phyloP scores from a whole-genome alignment of 2,888 invertebrate species.

The Drosophila sordidula region DNA sequence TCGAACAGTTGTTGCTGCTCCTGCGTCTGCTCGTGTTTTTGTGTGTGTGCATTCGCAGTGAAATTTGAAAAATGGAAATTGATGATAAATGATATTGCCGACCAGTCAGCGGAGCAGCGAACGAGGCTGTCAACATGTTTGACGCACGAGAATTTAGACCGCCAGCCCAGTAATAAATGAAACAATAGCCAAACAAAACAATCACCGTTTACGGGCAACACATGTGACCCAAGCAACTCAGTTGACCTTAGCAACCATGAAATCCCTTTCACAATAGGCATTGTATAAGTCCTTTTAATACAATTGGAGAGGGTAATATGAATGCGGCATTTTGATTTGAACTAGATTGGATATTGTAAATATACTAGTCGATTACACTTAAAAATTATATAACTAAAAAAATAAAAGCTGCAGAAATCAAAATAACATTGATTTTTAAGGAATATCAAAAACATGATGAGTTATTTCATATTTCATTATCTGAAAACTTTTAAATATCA shows the following conservation, averaged over 20 bases:
- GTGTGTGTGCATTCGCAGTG: slow-evolving; percentile 56
- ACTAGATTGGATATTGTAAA: too few species aligned
- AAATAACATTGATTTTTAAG: too few species aligned
- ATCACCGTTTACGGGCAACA: slow-evolving; percentile 28
- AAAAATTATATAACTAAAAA: too few species aligned
- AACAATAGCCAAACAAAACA: slow-evolving; percentile 34
- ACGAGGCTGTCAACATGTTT: slow-evolving; percentile 74
- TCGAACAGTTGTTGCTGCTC: slow-evolving; percentile 44
- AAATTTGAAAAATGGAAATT: slow-evolving; percentile 82
- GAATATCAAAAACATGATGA: too few species aligned
- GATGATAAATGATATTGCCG: slow-evolving; percentile 81
- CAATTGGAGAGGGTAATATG: too few species aligned
- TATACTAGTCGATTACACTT: too few species aligned
- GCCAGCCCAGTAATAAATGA: slow-evolving; percentile 47
- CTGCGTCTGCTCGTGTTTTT: slow-evolving; percentile 2
- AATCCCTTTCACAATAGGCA: not conserved
- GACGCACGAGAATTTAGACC: slow-evolving; percentile 68
- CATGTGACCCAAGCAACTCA: slow-evolving; percentile 31
- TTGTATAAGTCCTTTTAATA: not conserved
- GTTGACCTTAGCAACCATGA: slow-evolving; percentile 27
- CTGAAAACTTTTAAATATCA: too few species aligned
- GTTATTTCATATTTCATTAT: too few species aligned
- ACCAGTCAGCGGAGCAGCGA: slow-evolving; percentile 53
- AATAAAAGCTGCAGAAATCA: too few species aligned
- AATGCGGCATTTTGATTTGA: too few species aligned